Conservation (phyloP, 1,140 invertebrate species). For the Chrysoperla carnea region DNA sequence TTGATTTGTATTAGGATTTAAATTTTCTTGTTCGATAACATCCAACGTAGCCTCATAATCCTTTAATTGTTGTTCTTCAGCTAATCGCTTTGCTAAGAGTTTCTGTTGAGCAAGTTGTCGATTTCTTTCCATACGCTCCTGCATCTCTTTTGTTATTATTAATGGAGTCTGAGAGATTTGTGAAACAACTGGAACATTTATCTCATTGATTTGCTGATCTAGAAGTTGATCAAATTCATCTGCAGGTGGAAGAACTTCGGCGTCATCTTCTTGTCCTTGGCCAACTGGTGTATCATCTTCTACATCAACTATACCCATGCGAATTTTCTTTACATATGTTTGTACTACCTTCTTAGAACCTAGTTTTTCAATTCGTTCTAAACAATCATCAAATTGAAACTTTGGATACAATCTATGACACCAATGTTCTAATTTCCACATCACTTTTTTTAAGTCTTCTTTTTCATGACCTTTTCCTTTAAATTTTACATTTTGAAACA, state of each 20-base stretch:
- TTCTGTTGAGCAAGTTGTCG: too few species aligned
- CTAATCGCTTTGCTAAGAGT: too few species aligned
- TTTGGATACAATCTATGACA: conserved; percentile 78
- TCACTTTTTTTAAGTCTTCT: conserved; percentile 59
- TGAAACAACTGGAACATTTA: too few species aligned
- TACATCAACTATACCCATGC: background rate
- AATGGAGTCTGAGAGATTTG: too few species aligned
- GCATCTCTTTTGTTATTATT: too few species aligned
- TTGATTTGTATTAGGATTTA: too few species aligned
- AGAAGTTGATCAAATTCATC: background rate
- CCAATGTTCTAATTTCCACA: conserved; percentile 83
- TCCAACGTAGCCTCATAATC: too few species aligned
- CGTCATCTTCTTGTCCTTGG: background rate
- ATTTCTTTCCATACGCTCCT: too few species aligned
- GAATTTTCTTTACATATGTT: background rate
- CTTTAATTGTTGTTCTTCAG: too few species aligned
- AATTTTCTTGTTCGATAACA: too few species aligned
- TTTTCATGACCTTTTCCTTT: conserved; percentile 69
- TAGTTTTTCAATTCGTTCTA: conserved; percentile 63
- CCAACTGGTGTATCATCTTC: background rate
- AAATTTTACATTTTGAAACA: conserved; percentile 70
- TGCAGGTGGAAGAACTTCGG: background rate
- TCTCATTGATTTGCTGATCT: background rate
- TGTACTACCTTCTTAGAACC: conserved; percentile 43
- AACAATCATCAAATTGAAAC: conserved; percentile 68